phyloP scores from a whole-genome alignment of 2,113 vertebrate genomes.

The Menura novaehollandiae region DNA sequence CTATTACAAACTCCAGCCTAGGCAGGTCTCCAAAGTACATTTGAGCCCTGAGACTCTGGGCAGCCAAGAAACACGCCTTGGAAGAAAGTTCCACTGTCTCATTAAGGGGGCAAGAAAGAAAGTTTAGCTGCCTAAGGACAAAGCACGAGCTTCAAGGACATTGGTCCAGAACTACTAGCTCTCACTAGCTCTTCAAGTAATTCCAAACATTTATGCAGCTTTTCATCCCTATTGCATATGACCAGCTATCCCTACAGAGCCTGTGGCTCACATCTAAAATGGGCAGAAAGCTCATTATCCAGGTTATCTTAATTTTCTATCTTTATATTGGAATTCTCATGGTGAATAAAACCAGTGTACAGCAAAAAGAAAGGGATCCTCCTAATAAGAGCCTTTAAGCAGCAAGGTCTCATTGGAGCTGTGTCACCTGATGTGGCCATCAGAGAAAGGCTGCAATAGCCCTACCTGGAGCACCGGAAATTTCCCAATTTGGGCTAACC shows the following conservation, averaged over 20 bases:
- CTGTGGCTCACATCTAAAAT: neutral
- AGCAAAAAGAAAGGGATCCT: neutral
- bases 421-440: rapidly evolving
- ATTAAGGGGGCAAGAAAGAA: too few relatives aligned
- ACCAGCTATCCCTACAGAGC: neutral
- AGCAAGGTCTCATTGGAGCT: rapidly evolving
- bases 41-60: neutral
- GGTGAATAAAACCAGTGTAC: neutral
- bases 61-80: neutral
- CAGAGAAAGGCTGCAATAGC: neutral
- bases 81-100: neutral
- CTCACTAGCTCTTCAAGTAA: neutral
- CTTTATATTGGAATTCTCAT: neutral
- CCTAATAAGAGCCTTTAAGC: neutral
- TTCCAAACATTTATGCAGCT: neutral
- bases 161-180: neutral
- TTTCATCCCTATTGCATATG: neutral
- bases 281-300: neutral
- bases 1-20: neutral
- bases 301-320: neutral
- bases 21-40: neutral
- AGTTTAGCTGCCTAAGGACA: neutral
- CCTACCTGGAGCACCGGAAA: neutral
- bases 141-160: neutral
- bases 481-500: neutral